Percentiles rank a stretch among this genome's conserved stretches.
Conservation (phyloP, 92 coral and sea anemone genomes). For the Micromussa lordhowensis region DNA sequence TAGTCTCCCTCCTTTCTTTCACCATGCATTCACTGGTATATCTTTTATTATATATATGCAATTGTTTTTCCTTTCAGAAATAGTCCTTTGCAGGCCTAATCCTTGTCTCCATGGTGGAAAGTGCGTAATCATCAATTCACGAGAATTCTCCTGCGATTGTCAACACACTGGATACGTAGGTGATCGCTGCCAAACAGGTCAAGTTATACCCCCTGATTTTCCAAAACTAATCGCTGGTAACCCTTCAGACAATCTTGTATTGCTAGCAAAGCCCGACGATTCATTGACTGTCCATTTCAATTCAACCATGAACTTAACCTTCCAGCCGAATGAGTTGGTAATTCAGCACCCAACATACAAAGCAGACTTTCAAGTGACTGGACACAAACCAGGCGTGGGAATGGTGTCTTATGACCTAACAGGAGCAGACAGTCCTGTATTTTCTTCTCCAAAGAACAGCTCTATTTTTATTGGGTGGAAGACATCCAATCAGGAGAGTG, state of each 20-base stretch:
- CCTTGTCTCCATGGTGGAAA: constrained; percentile 67
- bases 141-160: constrained; percentile 58
- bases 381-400: constrained; percentile 53
- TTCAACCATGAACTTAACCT: constrained; percentile 38
- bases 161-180: constrained; percentile 66
- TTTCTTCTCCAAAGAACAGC: constrained; percentile 49
- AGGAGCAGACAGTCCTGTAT: constrained; percentile 39
- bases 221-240: constrained; percentile 48
- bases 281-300: constrained; percentile 32
- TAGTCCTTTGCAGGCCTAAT: constrained; percentile 56
- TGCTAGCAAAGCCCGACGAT: constrained; percentile 51
- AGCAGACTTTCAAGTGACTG: constrained; percentile 46
- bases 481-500: constrained; percentile 14
- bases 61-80: constrained; percentile 44
- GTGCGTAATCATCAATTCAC: constrained; percentile 30
- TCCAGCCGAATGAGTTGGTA: constrained; percentile 30
- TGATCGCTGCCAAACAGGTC: constrained; percentile 52
- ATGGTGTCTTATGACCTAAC: constrained; percentile 47
- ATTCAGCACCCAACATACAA: constrained; percentile 44
- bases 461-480: constrained; percentile 36
- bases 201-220: constrained; percentile 50
- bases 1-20: too few species aligned
- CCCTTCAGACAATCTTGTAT: constrained; percentile 25
- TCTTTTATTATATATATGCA: background rate
- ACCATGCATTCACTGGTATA: too few species aligned